Percentiles rank a stretch among this genome's conserved stretches.
These are phyloP conservation scores for Stegastes partitus DNA, from an alignment of 2,113 vertebrate genomes.

Conservation along the genomic window DNA sequence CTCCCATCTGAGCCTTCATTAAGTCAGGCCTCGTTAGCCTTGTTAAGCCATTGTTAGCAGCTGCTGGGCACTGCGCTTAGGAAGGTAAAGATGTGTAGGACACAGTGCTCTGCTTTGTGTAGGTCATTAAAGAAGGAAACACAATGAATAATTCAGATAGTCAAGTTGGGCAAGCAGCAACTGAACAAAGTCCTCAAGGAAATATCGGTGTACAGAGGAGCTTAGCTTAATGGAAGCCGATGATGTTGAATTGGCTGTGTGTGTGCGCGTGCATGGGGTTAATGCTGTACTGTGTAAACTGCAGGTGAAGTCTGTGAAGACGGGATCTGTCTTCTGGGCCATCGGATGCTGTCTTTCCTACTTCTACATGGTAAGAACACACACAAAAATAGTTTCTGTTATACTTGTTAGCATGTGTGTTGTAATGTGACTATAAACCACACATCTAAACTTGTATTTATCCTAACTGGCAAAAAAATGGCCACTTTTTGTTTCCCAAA, in stretches of 20 bases:
- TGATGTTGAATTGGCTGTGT: background rate
- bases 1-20: constrained; percentile 4
- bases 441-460: no score
- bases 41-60: constrained; percentile 38
- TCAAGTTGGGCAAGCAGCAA: constrained; percentile 9
- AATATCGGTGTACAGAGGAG: background rate
- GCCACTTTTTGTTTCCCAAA: no score
- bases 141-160: constrained; percentile 42
- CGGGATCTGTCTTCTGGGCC: constrained; percentile 94
- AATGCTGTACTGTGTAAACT: constrained; percentile 11
- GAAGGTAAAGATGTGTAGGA: constrained; percentile 29
- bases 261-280: background rate
- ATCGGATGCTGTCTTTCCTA: constrained; percentile 95
- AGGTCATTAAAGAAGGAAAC: constrained; percentile 40
- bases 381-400: background rate
- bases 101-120: constrained; percentile 2
- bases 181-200: background rate
- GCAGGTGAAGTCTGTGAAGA: constrained; percentile 95
- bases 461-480: no score
- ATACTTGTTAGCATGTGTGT: no score
- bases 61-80: background rate
- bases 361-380: constrained; percentile 93
- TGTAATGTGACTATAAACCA: no score
- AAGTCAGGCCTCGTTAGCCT: constrained; percentile 40
- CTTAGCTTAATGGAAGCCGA: constrained; percentile 11